These are phyloP conservation scores for Phalloptychus januarius DNA, from an alignment of 2,797 vertebrate genomes.

Conservation along the genomic window DNA sequence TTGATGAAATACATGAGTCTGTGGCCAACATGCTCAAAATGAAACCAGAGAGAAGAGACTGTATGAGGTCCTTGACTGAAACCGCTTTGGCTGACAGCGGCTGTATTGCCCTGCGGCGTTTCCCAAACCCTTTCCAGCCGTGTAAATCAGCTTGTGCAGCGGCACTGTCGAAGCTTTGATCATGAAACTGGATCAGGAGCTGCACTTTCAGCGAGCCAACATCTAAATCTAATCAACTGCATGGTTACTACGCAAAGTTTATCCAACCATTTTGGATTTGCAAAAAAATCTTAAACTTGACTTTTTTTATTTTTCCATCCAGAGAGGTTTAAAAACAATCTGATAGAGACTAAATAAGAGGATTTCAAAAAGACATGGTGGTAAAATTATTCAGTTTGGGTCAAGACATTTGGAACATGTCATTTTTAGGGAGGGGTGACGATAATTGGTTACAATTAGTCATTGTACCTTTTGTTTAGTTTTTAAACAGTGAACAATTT, in stretches of 20 bases:
- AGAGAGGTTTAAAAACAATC: background rate
- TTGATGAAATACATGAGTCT: slow-evolving; percentile 2
- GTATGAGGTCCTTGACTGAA: background rate
- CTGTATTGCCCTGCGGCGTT: slow-evolving; percentile 20
- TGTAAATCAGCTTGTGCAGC: slow-evolving; percentile 13
- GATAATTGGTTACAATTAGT: background rate
- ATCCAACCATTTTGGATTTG: background rate
- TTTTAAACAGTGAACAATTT: background rate
- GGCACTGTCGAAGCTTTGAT: background rate
- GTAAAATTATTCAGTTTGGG: background rate
- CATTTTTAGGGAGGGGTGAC: background rate
- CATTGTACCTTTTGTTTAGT: background rate
- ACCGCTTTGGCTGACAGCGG: slow-evolving; percentile 4
- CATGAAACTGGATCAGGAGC: background rate
- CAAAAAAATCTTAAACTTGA: background rate
- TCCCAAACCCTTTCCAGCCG: slow-evolving; percentile 10
- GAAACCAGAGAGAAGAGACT: background rate
- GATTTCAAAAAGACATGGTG: background rate
- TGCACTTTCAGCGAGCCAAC: background rate
- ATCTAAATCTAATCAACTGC: background rate
- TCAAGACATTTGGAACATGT: background rate
- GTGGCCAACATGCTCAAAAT: background rate
- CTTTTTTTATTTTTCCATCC: background rate
- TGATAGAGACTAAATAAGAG: background rate
- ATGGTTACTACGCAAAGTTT: slow-evolving; percentile 26